Evolutionary conservation across 2,797 vertebrate species (phyloP).

Genomic region (Liparis tanakae): DNA sequence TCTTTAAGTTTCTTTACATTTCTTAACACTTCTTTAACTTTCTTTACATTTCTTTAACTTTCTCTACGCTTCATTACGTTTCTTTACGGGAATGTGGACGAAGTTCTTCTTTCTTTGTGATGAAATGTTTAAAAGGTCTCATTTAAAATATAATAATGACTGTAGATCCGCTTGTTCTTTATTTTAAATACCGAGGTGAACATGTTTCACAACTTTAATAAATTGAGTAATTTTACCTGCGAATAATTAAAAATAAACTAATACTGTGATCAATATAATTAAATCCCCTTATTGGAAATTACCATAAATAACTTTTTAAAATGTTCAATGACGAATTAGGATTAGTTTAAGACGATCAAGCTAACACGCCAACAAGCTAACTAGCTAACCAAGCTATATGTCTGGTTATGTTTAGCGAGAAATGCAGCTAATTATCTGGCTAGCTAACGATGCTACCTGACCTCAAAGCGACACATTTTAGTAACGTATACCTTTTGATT

Average conservation of each 20-base stretch:
- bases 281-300: neutral
- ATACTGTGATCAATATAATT: neutral
- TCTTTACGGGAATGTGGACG: too few species aligned
- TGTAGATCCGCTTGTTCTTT: neutral
- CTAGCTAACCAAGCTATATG: neutral
- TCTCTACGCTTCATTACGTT: too few species aligned
- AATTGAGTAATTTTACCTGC: neutral
- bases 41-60: too few species aligned
- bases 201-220: neutral
- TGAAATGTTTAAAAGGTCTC: too few species aligned
- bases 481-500: too few species aligned
- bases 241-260: neutral
- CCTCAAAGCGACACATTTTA: too few species aligned
- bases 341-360: neutral
- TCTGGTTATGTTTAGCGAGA: neutral
- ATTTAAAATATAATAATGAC: neutral
- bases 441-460: neutral
- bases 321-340: neutral
- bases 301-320: too few species aligned
- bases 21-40: too few species aligned
- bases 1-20: too few species aligned
- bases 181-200: neutral
- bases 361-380: too few species aligned
- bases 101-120: too few species aligned
- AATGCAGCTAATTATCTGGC: neutral